phyloP scores from a whole-genome alignment of 2,888 invertebrate species.

The Argynnis bischoffii region DNA sequence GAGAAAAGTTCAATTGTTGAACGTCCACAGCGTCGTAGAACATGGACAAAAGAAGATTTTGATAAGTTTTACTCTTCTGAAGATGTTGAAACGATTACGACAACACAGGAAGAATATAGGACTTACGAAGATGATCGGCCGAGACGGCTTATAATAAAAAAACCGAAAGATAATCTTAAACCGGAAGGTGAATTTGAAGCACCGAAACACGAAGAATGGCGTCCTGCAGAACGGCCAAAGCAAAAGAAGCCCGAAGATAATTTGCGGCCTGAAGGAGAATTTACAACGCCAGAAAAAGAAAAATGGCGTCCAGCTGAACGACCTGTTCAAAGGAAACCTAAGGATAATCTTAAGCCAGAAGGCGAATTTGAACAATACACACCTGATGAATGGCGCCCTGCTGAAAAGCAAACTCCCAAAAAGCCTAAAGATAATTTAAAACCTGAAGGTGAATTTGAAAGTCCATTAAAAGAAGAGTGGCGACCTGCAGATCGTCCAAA shows the following conservation, averaged over 20 bases:
- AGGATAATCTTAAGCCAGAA: constrained; percentile 79
- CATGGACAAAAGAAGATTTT: constrained; percentile 88
- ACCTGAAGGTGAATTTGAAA: constrained; percentile 82
- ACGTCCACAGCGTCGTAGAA: constrained; percentile 83
- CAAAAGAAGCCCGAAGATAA: constrained; percentile 78
- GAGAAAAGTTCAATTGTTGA: constrained; percentile 82
- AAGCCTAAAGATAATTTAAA: constrained; percentile 74
- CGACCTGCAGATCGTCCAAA: constrained; percentile 69
- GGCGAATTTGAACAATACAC: constrained; percentile 85
- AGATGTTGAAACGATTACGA: constrained; percentile 81
- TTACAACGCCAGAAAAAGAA: constrained; percentile 55
- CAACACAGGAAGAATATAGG: constrained; percentile 86
- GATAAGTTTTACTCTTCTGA: constrained; percentile 86
- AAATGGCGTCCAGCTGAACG: constrained; percentile 71
- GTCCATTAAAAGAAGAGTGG: constrained; percentile 67
- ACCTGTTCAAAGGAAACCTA: constrained; percentile 62
- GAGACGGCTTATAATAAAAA: constrained; percentile 76
- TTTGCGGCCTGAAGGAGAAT: constrained; percentile 54
- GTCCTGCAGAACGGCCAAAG: constrained; percentile 69
- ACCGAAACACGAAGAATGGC: constrained; percentile 57
- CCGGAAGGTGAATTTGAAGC: constrained; percentile 81
- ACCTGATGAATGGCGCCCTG: constrained; percentile 70
- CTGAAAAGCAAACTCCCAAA: constrained; percentile 60
- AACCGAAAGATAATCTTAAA: constrained; percentile 82
- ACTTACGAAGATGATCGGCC: constrained; percentile 80